Conservation (phyloP, 2,113 vertebrate genomes). For the Micronycteris hirsuta region DNA sequence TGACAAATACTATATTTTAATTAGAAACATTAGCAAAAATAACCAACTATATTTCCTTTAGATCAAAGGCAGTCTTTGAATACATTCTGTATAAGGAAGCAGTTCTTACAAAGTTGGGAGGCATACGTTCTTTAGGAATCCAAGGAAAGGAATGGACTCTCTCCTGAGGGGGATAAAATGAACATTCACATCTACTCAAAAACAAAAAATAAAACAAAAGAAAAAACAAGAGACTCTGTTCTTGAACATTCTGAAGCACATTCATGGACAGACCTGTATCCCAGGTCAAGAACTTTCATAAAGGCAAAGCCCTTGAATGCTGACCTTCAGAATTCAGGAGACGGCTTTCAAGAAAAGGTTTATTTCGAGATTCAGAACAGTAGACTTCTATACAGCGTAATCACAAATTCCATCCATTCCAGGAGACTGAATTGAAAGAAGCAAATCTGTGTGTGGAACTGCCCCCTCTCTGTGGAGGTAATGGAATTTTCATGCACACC, state of each 20-base stretch:
- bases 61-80: slow-evolving; percentile 61
- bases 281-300: slow-evolving; percentile 30
- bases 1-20: slow-evolving; percentile 1
- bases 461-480: slow-evolving; percentile 44
- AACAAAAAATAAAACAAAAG: not conserved
- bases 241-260: not conserved
- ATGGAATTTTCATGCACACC: slow-evolving; percentile 40
- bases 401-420: slow-evolving; percentile 63
- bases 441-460: not conserved
- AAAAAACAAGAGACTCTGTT: not conserved
- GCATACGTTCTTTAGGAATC: not conserved
- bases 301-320: not conserved
- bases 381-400: slow-evolving; percentile 26
- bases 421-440: slow-evolving; percentile 29
- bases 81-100: not conserved
- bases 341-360: slow-evolving; percentile 33
- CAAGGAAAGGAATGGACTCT: not conserved
- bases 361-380: slow-evolving; percentile 58
- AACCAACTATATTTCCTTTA: slow-evolving; percentile 13
- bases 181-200: not conserved
- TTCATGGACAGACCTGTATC: not conserved
- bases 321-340: slow-evolving; percentile 44
- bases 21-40: slow-evolving; percentile 18
- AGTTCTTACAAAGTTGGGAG: not conserved
- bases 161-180: not conserved